Evolutionary conservation across 2,888 invertebrate species (phyloP).

Genomic region (Drosophila limbata): DNA sequence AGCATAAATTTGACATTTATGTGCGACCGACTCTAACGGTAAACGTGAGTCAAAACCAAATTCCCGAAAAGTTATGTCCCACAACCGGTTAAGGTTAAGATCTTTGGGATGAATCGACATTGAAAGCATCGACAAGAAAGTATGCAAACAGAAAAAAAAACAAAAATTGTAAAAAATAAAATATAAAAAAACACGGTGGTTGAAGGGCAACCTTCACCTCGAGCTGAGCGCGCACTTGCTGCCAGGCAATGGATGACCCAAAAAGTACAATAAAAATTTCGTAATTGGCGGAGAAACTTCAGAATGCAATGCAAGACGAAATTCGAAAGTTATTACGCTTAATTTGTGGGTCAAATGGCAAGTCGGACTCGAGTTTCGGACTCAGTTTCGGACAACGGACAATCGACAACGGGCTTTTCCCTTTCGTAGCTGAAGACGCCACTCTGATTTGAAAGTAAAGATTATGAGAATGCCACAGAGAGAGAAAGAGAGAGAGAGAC

Average conservation of each 20-base stretch:
- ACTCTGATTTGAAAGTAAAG: conserved; percentile 72
- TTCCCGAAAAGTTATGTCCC: conserved; percentile 46
- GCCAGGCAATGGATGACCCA: conserved; percentile 32
- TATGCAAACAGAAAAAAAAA: conserved; percentile 5
- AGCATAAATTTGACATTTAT: conserved; percentile 58
- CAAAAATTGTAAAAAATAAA: neutral
- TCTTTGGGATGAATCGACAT: conserved; percentile 44
- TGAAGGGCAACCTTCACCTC: conserved; percentile 63
- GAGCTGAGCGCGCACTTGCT: conserved; percentile 43
- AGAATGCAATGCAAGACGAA: conserved; percentile 56
- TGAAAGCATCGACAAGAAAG: conserved; percentile 16
- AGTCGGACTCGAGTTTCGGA: conserved; percentile 8
- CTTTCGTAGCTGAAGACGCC: conserved; percentile 59
- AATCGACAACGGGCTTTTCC: conserved; percentile 49
- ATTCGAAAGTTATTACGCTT: conserved; percentile 80
- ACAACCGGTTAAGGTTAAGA: conserved; percentile 51
- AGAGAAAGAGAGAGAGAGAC: too few species aligned
- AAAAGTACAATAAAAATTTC: conserved; percentile 45
- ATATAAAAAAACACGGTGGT: conserved; percentile 14
- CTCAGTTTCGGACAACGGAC: conserved; percentile 3
- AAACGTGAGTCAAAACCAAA: conserved; percentile 61
- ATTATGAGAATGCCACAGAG: conserved; percentile 32
- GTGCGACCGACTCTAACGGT: conserved; percentile 59
- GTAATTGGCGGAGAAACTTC: conserved; percentile 57
- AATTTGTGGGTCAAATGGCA: conserved; percentile 78